Conservation (phyloP, 1,140 invertebrate species). For the Zaprionus capensis region DNA sequence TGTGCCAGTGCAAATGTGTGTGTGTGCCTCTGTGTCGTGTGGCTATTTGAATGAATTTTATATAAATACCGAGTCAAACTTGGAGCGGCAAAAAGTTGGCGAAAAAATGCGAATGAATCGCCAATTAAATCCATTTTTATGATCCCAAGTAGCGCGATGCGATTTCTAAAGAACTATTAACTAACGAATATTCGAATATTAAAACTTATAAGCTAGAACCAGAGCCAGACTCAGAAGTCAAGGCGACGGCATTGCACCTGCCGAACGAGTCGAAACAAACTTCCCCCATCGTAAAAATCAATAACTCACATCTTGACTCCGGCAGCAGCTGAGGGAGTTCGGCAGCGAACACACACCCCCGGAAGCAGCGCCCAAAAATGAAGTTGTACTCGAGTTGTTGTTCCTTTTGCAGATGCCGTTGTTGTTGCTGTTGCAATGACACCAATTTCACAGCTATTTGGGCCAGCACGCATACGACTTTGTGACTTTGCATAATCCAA, state of each 20-base stretch:
- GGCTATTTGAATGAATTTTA: slow-evolving; percentile 47
- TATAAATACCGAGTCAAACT: slow-evolving; percentile 47
- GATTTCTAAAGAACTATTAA: slow-evolving; percentile 6
- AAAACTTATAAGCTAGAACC: background rate
- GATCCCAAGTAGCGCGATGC: background rate
- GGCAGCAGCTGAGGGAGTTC: slow-evolving; percentile 10
- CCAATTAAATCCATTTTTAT: slow-evolving; percentile 34
- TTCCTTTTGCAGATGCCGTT: background rate
- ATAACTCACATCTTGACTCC: slow-evolving; percentile 62
- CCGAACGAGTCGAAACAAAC: slow-evolving; percentile 19
- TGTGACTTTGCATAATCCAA: slow-evolving; percentile 9
- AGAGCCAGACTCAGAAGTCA: background rate
- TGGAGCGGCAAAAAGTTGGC: slow-evolving; percentile 32
- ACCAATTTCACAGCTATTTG: slow-evolving; percentile 38
- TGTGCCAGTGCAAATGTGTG: background rate
- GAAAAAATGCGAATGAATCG: slow-evolving; percentile 16
- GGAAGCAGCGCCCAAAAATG: slow-evolving; percentile 19
- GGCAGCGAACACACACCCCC: slow-evolving; percentile 36
- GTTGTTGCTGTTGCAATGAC: slow-evolving; percentile 45
- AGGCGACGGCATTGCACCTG: slow-evolving; percentile 30
- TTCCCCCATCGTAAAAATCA: slow-evolving; percentile 60
- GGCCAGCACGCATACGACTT: background rate
- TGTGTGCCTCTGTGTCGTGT: slow-evolving; percentile 10
- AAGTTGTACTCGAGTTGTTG: slow-evolving; percentile 21
- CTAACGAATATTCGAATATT: background rate